Evolutionary conservation across 2,797 vertebrate genomes (phyloP).

Genomic region (Acrocephalus scirpaceus): DNA sequence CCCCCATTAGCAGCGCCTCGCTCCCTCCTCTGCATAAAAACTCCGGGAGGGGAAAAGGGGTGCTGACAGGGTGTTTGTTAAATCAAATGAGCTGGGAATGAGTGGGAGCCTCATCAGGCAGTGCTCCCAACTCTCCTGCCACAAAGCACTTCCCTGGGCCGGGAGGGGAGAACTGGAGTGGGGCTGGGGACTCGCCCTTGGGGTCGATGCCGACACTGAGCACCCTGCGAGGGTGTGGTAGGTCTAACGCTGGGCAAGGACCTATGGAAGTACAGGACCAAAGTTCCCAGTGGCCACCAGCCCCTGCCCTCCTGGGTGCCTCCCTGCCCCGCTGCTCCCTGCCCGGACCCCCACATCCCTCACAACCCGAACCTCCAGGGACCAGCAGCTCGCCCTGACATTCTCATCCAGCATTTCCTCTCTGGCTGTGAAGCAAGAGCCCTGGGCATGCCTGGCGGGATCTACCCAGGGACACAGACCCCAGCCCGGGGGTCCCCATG

Average conservation of each 20-base stretch:
- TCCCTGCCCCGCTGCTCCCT: rapidly evolving
- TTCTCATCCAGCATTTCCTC: neutral
- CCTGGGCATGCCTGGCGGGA: rapidly evolving
- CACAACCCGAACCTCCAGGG: neutral
- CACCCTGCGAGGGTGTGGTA: rapidly evolving
- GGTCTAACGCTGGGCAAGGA: neutral
- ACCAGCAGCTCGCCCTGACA: neutral
- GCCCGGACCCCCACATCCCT: rapidly evolving
- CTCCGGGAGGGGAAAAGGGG: neutral
- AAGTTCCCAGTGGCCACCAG: neutral
- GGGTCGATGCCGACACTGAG: neutral
- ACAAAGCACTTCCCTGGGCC: neutral
- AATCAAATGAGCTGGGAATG: neutral
- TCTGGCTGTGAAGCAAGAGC: neutral
- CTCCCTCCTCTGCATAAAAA: neutral
- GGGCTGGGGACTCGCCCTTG: rapidly evolving
- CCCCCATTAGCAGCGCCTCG: neutral
- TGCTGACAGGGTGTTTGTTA: neutral
- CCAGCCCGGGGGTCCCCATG: rapidly evolving
- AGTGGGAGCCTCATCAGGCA: neutral
- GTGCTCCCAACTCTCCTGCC: neutral
- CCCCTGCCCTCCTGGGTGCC: neutral
- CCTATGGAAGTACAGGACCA: rapidly evolving
- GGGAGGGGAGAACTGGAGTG: neutral
- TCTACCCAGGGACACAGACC: neutral